A percentile compares a stretch with the other conserved stretches of the same genome.
These are phyloP conservation scores for Platyrinchus mystaceus DNA, from an alignment of 2,797 vertebrate species.

Conservation along the genomic window DNA sequence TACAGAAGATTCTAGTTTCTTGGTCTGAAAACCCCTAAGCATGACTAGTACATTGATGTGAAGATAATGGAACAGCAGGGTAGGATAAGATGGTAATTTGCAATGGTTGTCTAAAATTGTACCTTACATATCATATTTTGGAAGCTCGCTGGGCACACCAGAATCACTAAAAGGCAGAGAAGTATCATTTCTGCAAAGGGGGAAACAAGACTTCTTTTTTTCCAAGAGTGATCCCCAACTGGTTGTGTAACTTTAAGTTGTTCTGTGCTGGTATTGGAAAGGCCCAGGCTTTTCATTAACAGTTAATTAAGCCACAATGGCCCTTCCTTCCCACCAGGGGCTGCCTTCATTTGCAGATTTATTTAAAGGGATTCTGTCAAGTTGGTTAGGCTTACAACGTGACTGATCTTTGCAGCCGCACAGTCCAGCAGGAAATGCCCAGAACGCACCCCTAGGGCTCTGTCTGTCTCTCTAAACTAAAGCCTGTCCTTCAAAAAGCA, in stretches of 20 bases:
- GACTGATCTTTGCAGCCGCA: conserved; percentile 68
- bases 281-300: conserved; percentile 63
- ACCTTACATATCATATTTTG: background rate
- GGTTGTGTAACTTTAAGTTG: background rate
- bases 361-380: conserved; percentile 65
- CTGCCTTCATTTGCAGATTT: conserved; percentile 70
- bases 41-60: background rate
- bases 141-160: background rate
- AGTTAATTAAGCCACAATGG: conserved; percentile 62
- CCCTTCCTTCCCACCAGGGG: conserved; percentile 64
- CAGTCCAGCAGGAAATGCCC: conserved; percentile 70
- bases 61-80: background rate
- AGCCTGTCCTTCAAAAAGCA: conserved; percentile 68
- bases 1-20: background rate
- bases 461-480: conserved; percentile 69
- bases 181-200: background rate
- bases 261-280: conserved; percentile 10
- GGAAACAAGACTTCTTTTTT: background rate
- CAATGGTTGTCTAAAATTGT: background rate
- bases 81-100: background rate
- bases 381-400: conserved; percentile 46
- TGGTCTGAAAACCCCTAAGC: background rate
- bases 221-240: background rate
- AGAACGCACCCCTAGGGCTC: conserved; percentile 50
- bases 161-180: background rate